Evolutionary conservation across 2,888 invertebrate genomes (phyloP), one percentile per base, ranked within the genome.

Genomic region (Lochmaea crataegi): DNA sequence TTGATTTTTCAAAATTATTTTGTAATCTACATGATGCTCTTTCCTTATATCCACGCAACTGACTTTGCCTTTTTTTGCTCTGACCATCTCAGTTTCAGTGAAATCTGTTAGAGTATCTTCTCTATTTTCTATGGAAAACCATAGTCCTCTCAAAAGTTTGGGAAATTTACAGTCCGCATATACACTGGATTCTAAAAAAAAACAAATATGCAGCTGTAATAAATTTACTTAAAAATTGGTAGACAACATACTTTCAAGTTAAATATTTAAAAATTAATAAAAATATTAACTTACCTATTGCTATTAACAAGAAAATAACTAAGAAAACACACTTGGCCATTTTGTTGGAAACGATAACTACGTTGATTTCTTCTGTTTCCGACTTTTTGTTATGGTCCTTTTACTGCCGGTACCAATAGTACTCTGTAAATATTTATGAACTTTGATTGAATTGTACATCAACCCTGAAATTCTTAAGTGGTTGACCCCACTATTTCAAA

Each of bases 111-210:
- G 88, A 0, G 95, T 95, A 81, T 95, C 94, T 81, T 90, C 89
- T 11, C 95, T 95, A 88, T 92, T 92, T 89, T 97, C 96, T 90
- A 95, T 93, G 2, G 96, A 96, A 87, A 96, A 97, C 97, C 97
- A 97, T 42, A 94, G 90, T 73, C 96, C 96, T 82, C 94, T 90
- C 64, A 97, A 86, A 60, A 94, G 92, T 76, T 91, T 84, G 32
- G 96, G 96, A 83, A 96, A 94, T 38, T 90, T 89, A 85, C 96
- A 96, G 48, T 78, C 38, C 5, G 10, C 53, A 9, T 53, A 10
- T 16, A 53, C 51, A 1, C 10, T 53, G n/a, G 53, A 53, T 16
- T 11, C 53, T 53, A 16, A 53, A 53, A 53, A 10, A 53, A 16
- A 32, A 41, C 16, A 12, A 61, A n/a, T 61, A 32, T 7, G 7